Percentiles rank a stretch among this genome's conserved stretches.
Conservation (phyloP, 2,797 vertebrate species). For the Gymnodraco acuticeps region DNA sequence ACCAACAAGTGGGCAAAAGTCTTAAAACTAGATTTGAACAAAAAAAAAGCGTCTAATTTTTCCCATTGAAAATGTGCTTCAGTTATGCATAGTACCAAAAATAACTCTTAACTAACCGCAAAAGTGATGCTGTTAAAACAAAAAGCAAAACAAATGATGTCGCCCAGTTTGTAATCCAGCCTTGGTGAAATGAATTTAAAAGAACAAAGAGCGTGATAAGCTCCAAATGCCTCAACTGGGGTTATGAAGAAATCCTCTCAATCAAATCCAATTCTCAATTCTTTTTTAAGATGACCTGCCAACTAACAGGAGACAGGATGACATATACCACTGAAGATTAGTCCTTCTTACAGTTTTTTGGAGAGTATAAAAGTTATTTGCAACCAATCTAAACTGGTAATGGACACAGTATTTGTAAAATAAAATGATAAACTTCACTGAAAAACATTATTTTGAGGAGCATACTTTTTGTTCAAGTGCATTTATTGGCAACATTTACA, state of each 20-base stretch:
- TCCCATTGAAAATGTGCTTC: not conserved
- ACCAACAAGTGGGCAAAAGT: not conserved
- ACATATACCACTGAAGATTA: not conserved
- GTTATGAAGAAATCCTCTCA: too few relatives aligned
- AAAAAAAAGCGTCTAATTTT: not conserved
- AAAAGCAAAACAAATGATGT: not conserved
- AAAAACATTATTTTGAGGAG: too few relatives aligned
- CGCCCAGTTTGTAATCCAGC: not conserved
- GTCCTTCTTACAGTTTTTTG: not conserved
- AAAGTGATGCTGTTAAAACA: not conserved
- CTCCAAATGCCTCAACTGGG: not conserved
- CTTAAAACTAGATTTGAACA: not conserved
- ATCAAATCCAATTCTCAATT: too few relatives aligned
- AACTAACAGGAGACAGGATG: not conserved
- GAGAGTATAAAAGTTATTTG: not conserved
- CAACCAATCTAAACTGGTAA: not conserved
- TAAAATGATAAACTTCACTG: not conserved
- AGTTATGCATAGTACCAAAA: not conserved
- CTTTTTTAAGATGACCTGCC: not conserved
- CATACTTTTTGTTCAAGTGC: too few relatives aligned
- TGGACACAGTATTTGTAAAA: not conserved
- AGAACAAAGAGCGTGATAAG: not conserved
- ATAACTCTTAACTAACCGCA: not conserved
- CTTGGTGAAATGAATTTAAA: not conserved
- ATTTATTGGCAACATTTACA: too few relatives aligned